Base-by-base conservation (phyloP, 2,888 invertebrate genomes). In the Xanthorhoe spadicearia region DNA sequence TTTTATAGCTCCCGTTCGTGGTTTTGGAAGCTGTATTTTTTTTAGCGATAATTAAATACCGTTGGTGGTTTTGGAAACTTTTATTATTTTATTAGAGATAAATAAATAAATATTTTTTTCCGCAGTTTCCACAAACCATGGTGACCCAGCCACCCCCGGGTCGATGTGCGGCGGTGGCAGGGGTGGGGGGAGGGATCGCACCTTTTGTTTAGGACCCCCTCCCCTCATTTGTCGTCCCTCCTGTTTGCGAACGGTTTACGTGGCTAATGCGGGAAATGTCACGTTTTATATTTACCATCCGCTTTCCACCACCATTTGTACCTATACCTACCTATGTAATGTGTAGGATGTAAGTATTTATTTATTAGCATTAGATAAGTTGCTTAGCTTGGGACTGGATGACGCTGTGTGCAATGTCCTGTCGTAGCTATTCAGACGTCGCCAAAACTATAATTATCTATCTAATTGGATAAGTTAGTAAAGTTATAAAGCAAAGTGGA, bases 181-280 rank as follows among this genome's bases (percentile, higher is more conserved):
- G 84, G 82, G 75, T 79, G 80, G 81, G 74, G 13, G 78, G 84
- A 82, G 75, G 87, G 84, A 82, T 89, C 85, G 89, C 91, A 92
- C 92, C 92, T 93, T 92, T 93, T 93, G 92, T 93, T 93, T 93
- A 92, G 92, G 84, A 83, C 87, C 85, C 87, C 85, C 81, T 83
- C 85, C 84, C 80, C 83, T 90, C 90, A 90, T 90, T 90, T 91
- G 85, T 89, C 81, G 56, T 81, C 85, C 81, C 85, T 86, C 85
- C 81, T 90, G 90, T 91, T 91, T 92, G 90, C 89, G 83, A 88
- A 90, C 89, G 92, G 89, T 91, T 92, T 92, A 90, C 90, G 88
- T 86, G 90, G 88, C 89, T 88, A 90, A 90, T 91, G 90, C 88
- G 85, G 82, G 88, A 89, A 90, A 91, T 92, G 92, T 92, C 91